phyloP scores from a whole-genome alignment of 2,888 invertebrate species.

The Axea sp. region DNA sequence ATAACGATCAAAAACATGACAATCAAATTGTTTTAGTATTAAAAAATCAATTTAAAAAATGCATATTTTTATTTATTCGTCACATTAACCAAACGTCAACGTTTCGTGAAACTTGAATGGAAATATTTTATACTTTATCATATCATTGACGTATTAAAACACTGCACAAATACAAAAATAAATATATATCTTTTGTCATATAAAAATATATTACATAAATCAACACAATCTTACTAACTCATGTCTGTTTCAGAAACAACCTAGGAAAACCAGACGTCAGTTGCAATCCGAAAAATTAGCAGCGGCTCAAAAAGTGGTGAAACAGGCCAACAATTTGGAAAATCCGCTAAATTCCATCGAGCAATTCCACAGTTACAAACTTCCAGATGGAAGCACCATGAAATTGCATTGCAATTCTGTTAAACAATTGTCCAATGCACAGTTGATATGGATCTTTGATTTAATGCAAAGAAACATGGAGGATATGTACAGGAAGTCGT shows the following conservation, averaged over 20 bases:
- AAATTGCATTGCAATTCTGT: slow-evolving; percentile 83
- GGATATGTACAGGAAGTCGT: slow-evolving; percentile 82
- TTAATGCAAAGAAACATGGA: slow-evolving; percentile 91
- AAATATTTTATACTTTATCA: too few relatives aligned
- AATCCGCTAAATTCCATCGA: slow-evolving; percentile 83
- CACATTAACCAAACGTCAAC: too few relatives aligned
- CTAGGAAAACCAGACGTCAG: slow-evolving; percentile 73
- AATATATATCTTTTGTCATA: too few relatives aligned
- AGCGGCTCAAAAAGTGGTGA: slow-evolving; percentile 81
- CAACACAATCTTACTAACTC: too few relatives aligned
- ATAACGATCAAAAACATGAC: too few relatives aligned
- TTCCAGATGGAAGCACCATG: slow-evolving; percentile 82
- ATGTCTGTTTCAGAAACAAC: slow-evolving; percentile 66
- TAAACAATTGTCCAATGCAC: slow-evolving; percentile 81
- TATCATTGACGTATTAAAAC: too few relatives aligned
- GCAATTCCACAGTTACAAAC: slow-evolving; percentile 82
- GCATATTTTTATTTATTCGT: too few relatives aligned
- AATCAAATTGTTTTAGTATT: too few relatives aligned
- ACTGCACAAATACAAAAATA: too few relatives aligned
- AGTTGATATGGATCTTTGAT: slow-evolving; percentile 86
- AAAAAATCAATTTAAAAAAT: too few relatives aligned
- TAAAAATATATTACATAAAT: too few relatives aligned
- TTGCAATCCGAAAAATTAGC: slow-evolving; percentile 69
- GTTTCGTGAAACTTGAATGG: too few relatives aligned
- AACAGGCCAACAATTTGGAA: slow-evolving; percentile 82